These are phyloP conservation scores for Akabosia matsudoensis DNA, from an alignment of 1,140 invertebrate species.

Conservation along the genomic window DNA sequence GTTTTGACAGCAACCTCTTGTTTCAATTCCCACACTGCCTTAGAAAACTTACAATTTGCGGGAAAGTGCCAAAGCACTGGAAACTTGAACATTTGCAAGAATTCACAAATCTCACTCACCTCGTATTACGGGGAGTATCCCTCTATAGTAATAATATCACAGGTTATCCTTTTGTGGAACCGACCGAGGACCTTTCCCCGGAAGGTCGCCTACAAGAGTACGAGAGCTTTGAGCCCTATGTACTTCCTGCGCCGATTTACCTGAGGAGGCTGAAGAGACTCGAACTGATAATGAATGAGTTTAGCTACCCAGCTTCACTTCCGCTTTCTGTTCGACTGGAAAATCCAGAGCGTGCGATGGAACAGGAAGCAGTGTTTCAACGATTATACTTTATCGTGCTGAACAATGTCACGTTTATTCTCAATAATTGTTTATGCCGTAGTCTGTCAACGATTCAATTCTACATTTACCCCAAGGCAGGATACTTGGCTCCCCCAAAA, in stretches of 20 bases:
- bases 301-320: not conserved
- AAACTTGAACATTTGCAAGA: not conserved
- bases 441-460: not conserved
- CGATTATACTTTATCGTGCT: not conserved
- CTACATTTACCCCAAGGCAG: slow-evolving; percentile 12
- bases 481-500: not conserved
- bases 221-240: not conserved
- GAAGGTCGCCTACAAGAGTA: not conserved
- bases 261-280: not conserved
- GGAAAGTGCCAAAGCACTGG: slow-evolving; percentile 7
- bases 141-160: not conserved
- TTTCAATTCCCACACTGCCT: not conserved
- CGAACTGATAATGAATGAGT: not conserved
- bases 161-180: not conserved
- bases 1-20: not conserved
- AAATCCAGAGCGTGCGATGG: not conserved
- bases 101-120: slow-evolving; percentile 8
- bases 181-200: not conserved
- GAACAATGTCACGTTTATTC: slow-evolving; percentile 3
- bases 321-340: not conserved
- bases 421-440: not conserved
- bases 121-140: not conserved
- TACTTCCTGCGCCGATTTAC: not conserved
- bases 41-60: not conserved
- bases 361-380: not conserved